Conservation (phyloP, 37 sponge, comb jelly and placozoan genomes). For the Aphrocallistes beatrix region DNA sequence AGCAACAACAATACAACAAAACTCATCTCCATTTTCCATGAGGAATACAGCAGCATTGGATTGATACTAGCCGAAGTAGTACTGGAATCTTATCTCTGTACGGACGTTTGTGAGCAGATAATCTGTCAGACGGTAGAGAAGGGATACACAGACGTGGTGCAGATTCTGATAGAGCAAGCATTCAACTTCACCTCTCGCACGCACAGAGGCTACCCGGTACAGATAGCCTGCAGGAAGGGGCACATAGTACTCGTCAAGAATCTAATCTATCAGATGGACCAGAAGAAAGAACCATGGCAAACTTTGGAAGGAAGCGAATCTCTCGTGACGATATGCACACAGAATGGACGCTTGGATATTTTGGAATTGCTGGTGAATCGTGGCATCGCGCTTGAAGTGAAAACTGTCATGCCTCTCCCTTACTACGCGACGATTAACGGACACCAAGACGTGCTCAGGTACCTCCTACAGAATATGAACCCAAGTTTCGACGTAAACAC, state of each 20-base stretch:
- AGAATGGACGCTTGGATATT: constrained; percentile 45
- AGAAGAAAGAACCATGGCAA: not conserved
- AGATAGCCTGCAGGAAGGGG: not conserved
- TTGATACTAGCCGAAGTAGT: not conserved
- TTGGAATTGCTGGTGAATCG: constrained; percentile 37
- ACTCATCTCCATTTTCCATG: not conserved
- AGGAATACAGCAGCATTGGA: not conserved
- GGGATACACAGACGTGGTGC: not conserved
- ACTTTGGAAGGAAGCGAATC: not conserved
- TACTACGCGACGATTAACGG: not conserved
- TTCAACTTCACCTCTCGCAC: not conserved
- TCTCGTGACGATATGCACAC: constrained; percentile 20
- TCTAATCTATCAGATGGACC: not conserved
- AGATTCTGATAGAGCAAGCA: not conserved
- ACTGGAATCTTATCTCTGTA: not conserved
- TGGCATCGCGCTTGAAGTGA: constrained; percentile 25
- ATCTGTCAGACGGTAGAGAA: not conserved
- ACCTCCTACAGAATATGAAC: not conserved
- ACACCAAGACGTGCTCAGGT: constrained; percentile 3
- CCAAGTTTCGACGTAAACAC: not conserved
- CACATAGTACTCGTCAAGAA: not conserved
- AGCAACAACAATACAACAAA: not conserved
- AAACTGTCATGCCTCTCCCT: not conserved
- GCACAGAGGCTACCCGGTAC: not conserved
- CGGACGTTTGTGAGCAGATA: not conserved